A percentile compares a stretch with the other conserved stretches of the same genome.
phyloP scores from a whole-genome alignment of 2,797 vertebrate species.

The Falco columbarius region DNA sequence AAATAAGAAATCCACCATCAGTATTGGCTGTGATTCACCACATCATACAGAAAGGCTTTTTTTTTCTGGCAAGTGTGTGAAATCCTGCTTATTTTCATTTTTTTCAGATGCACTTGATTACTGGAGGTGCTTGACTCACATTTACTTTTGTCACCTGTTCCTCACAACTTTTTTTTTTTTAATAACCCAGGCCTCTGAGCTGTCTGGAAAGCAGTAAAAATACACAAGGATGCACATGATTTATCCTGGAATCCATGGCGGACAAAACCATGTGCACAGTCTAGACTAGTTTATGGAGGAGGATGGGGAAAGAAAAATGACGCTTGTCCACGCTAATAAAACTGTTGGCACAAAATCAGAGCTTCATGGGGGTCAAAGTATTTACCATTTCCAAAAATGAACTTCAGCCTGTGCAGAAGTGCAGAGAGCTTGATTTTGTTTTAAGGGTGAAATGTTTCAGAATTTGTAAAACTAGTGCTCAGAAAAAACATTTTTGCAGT shows the following conservation, averaged over 20 bases:
- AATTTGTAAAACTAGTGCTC: background rate
- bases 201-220: background rate
- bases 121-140: background rate
- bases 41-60: background rate
- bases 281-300: background rate
- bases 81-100: background rate
- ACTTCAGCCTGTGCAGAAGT: background rate
- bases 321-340: background rate
- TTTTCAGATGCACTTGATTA: background rate
- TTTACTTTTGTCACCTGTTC: background rate
- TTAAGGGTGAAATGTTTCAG: background rate
- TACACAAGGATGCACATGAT: background rate
- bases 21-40: background rate
- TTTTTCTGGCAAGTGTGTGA: background rate
- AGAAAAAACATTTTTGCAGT: background rate
- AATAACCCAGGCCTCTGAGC: background rate
- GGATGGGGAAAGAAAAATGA: background rate
- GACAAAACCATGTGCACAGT: background rate
- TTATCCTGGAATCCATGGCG: background rate
- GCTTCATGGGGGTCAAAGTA: background rate
- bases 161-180: background rate
- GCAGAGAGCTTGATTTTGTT: background rate
- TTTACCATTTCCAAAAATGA: background rate
- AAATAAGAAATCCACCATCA: background rate
- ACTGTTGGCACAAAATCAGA: background rate